These are phyloP conservation scores for Tolmerus cingulatus DNA, from an alignment of 2,888 invertebrate genomes.

Conservation along the genomic window DNA sequence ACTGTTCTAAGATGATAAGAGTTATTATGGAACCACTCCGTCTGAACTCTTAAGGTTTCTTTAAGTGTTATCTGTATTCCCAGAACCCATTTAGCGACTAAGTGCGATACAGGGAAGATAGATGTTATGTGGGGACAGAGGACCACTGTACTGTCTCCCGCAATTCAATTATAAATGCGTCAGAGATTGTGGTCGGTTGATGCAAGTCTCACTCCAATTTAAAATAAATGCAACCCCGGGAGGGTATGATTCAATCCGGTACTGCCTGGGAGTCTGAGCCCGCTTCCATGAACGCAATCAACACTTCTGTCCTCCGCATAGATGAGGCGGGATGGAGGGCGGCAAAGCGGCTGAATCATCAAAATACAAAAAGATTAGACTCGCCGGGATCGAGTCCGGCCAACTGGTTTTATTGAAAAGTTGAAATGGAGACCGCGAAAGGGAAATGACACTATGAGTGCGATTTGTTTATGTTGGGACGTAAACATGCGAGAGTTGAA, in stretches of 20 bases:
- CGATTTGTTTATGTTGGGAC: neutral
- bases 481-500: slow-evolving; percentile 11
- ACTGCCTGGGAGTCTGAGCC: neutral
- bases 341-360: slow-evolving; percentile 7
- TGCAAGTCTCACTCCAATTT: neutral
- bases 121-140: neutral
- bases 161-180: slow-evolving; percentile 1
- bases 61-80: neutral
- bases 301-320: neutral
- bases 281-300: neutral
- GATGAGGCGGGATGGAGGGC: neutral
- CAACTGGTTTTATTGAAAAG: neutral
- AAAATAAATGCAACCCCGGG: neutral
- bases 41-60: neutral
- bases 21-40: neutral
- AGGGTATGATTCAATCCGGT: neutral
- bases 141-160: neutral
- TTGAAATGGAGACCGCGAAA: neutral
- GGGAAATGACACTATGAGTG: neutral
- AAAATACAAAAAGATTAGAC: slow-evolving; percentile 2
- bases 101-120: neutral
- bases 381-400: neutral
- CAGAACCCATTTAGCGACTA: neutral
- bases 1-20: neutral
- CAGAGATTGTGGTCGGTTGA: neutral